phyloP scores from a whole-genome alignment of 1,140 invertebrate species.

The Pseudomyrmex cubaensis region DNA sequence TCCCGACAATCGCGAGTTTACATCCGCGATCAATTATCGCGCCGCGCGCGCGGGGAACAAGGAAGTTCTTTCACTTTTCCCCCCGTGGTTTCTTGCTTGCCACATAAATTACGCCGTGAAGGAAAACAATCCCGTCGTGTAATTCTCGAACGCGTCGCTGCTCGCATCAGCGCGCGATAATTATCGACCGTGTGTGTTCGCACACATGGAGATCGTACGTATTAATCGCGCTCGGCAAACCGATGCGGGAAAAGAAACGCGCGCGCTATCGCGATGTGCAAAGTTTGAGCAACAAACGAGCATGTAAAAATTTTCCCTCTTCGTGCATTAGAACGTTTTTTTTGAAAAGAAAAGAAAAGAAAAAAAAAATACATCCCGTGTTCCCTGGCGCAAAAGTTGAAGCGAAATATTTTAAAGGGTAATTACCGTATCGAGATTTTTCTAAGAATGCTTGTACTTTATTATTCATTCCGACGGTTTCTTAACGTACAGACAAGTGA shows the following conservation, averaged over 20 bases:
- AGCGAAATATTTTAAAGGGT: too few species aligned
- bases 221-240: neutral
- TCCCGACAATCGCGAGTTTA: constrained; percentile 24
- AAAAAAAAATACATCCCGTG: too few species aligned
- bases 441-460: too few species aligned
- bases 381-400: too few species aligned
- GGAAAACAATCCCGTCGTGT: constrained; percentile 37
- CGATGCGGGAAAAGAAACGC: neutral
- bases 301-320: neutral
- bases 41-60: constrained; percentile 23
- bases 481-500: too few species aligned
- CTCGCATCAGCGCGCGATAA: constrained; percentile 34
- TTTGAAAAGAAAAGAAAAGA: too few species aligned
- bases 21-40: constrained; percentile 37
- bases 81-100: constrained; percentile 41
- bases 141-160: neutral
- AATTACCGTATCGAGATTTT: too few species aligned
- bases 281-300: neutral
- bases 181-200: neutral
- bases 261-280: neutral
- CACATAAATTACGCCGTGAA: constrained; percentile 34
- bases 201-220: neutral
- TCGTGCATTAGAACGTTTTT: too few species aligned
- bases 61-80: constrained; percentile 63
- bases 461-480: too few species aligned